Base-by-base conservation (phyloP, 2,797 vertebrate species). In the Malacoraja senta region DNA sequence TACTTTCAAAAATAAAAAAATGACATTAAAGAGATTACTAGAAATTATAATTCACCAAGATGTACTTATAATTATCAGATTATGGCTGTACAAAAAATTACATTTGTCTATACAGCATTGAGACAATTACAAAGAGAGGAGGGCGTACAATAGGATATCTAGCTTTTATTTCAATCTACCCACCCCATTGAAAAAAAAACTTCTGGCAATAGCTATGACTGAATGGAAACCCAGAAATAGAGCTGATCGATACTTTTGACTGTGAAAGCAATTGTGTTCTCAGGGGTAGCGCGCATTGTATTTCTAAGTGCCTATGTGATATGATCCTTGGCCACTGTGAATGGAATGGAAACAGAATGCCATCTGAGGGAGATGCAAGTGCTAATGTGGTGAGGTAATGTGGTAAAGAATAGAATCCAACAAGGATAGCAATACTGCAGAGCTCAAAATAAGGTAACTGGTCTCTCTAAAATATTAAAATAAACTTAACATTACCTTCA, bases 151-250 rank as follows among this genome's bases (percentile, higher is more conserved):
- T 26, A 53, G 26, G 84, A 35, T 58, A 53, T 53, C 68, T 38
- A 76, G 71, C 19, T 74, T 92, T 53, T 92, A 74, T 76, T 92
- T 76, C 76, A 92, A 76, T 92, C 44, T 76, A 24, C 94, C 94
- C 93, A 94, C 94, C 94, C 93, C 93, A 94, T 95, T 95, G 94
- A 95, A 94, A 94, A 94, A 95, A 95, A 93, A 95, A 93, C 94
- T 95, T 94, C 93, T 94, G 95, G 95, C 74, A 83, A 1, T 68
- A 95, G 91, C 72, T 74, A 83, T 94, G 94, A 93, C 93, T 95
- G 96, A 97, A 97, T 97, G 96, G 96, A 96, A 97, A 97, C 96
- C 97, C 98, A 98, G 97, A 98, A 98, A 99, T 97, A 98, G 98
- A 97, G 96, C 95, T 96, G 97, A 98, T 98, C 98, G 96, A 98